Base-by-base conservation (phyloP, 2,888 invertebrate species). In the Drosophila fungiperda region DNA sequence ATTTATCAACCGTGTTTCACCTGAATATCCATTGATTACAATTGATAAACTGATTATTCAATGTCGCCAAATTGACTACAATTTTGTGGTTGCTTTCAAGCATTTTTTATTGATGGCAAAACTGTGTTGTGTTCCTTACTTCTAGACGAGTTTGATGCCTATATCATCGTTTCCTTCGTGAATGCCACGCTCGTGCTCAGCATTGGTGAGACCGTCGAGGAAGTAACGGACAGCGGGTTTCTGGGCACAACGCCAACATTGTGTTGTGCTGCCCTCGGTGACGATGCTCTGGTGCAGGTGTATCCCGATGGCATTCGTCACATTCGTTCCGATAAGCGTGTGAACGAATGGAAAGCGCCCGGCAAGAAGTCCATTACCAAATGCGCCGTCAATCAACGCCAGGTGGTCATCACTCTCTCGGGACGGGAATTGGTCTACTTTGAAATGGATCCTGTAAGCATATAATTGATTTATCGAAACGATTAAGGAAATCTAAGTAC, bases 161-260 rank as follows among this genome's bases (percentile, higher is more conserved):
- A 99, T 95, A 99, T 99, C 95, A 98, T 99, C 93, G 99, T 99
- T 90, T 99, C 99, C 59, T 99, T 99, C 96, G 97, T 99, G 78
- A 95, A 95, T 89, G 99, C 99, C 85, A 99, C 99, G 20, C 95
- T 99, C 91, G 99, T 99, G 79, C 95, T 99, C 90, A 99, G 99
- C 88, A 99, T 99, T 92, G 99, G 99, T 83, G 99, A 99, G 94
- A 99, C 99, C 17, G 99, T 99, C n/a, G 99, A 99, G 94, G 99
- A 99, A 96, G 99, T 99, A 32, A 99, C 99, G 0, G 99, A 99
- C 93, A 99, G 99, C 75, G 99, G 99, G 52, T 99, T 99, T 93
- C 94, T 99, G 90, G 99, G 99, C 71, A 99, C 99, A 0, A 99
- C 99, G 0, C 99, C 99, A 0, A 99, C 99, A 0, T 94, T 99